Evolutionary conservation across 2,113 vertebrate species (phyloP).

Genomic region (Spizaetus ornatus): DNA sequence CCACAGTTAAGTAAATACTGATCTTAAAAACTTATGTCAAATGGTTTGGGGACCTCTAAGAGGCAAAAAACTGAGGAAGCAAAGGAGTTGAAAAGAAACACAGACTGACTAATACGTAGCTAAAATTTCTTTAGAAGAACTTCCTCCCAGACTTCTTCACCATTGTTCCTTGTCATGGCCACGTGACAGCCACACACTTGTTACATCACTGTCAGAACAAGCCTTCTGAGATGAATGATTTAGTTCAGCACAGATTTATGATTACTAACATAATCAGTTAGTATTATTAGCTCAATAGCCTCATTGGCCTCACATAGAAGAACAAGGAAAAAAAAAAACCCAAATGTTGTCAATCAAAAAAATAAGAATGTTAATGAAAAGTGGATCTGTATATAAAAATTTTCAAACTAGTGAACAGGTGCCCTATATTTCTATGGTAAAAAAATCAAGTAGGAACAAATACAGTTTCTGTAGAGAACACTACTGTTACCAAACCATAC

Average conservation of each 20-base stretch:
- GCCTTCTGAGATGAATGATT: not conserved
- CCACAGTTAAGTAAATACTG: not conserved
- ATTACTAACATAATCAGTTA: not conserved
- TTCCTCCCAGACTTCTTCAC: not conserved
- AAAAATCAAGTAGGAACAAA: not conserved
- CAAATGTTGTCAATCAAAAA: not conserved
- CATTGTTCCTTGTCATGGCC: not conserved
- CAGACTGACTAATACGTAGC: not conserved
- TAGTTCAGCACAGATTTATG: not conserved
- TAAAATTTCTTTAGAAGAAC: not conserved
- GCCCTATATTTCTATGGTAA: not conserved
- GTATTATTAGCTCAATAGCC: not conserved
- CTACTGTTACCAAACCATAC: accelerated
- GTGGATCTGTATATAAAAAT: not conserved
- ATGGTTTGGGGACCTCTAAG: not conserved
- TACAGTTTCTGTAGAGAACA: not conserved
- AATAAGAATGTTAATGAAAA: not conserved
- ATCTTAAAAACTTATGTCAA: not conserved
- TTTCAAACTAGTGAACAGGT: not conserved
- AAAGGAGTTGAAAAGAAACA: not conserved
- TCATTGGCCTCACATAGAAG: accelerated
- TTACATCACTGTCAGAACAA: not conserved
- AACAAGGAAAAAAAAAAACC: not conserved
- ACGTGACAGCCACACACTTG: not conserved
- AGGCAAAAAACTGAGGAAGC: not conserved